Percentiles rank a stretch among this genome's conserved stretches.
Evolutionary conservation across 2,797 vertebrate species (phyloP).

Genomic region (Parauchenoglanis ngamensis): DNA sequence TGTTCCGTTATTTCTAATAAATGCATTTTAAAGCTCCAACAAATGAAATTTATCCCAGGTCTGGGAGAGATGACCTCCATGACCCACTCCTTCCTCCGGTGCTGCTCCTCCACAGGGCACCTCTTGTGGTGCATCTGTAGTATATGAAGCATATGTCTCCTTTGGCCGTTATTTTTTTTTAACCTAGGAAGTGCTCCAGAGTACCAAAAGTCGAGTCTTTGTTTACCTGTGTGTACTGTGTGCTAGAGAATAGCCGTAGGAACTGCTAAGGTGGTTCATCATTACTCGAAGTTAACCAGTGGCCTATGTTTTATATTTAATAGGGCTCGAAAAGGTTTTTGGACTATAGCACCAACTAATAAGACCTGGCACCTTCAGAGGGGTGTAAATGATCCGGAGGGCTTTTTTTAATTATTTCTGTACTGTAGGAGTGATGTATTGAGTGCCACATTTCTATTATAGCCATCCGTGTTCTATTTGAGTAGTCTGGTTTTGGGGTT

Average conservation of each 20-base stretch:
- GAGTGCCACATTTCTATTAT: conserved; percentile 62
- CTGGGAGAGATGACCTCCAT: conserved; percentile 32
- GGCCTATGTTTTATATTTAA: conserved; percentile 65
- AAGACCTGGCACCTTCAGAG: background rate
- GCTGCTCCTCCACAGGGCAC: conserved; percentile 24
- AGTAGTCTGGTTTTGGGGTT: conserved; percentile 66
- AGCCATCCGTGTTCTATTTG: conserved; percentile 58
- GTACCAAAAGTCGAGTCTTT: conserved; percentile 40
- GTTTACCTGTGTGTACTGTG: conserved; percentile 53
- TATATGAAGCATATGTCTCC: conserved; percentile 67
- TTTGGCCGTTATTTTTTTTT: conserved; percentile 56
- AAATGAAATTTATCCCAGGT: conserved; percentile 51
- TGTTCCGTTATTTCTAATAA: background rate
- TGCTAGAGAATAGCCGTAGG: conserved; percentile 47
- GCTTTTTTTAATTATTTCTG: conserved; percentile 34
- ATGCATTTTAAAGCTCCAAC: background rate
- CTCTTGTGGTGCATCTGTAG: conserved; percentile 45
- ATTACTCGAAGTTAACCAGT: conserved; percentile 61
- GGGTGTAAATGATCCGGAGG: conserved; percentile 48
- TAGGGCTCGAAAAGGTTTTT: conserved; percentile 47
- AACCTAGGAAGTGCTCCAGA: conserved; percentile 39
- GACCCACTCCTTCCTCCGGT: conserved; percentile 28
- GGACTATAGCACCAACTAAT: background rate
- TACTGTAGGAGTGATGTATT: conserved; percentile 49
- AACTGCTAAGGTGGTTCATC: conserved; percentile 11